phyloP scores from a whole-genome alignment of 2,113 vertebrate species.

The Ascaphus truei region DNA sequence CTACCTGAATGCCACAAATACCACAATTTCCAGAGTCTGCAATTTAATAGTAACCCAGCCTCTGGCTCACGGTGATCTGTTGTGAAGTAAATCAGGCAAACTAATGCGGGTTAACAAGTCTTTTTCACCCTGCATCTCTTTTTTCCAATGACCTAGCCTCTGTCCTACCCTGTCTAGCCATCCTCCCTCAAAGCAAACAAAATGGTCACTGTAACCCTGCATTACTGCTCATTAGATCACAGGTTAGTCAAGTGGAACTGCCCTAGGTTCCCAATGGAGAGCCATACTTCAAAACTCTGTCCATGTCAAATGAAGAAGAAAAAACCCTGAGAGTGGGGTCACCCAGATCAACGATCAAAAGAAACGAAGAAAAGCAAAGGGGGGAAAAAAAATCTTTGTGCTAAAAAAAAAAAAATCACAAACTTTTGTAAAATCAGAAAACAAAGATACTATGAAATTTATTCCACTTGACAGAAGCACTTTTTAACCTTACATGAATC shows the following conservation, averaged over 20 bases:
- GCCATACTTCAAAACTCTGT: conserved; percentile 76
- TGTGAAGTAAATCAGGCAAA: conserved; percentile 72
- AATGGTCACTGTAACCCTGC: conserved; percentile 67
- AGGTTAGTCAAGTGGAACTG: conserved; percentile 80
- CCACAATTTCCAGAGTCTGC: conserved; percentile 57
- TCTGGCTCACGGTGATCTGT: conserved; percentile 62
- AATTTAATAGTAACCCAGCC: conserved; percentile 58
- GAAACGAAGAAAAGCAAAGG: conserved; percentile 58
- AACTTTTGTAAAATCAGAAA: conserved; percentile 56
- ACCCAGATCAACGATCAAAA: conserved; percentile 94
- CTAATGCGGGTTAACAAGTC: conserved; percentile 68
- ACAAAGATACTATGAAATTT: conserved; percentile 47
- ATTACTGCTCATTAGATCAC: conserved; percentile 74
- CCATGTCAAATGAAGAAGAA: conserved; percentile 84
- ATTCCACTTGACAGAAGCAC: conserved; percentile 24
- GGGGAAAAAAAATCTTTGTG: conserved; percentile 39
- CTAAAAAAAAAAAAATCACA: conserved; percentile 44
- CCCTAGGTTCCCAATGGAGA: conserved; percentile 66
- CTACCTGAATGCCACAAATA: conserved; percentile 55
- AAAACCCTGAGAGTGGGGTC: conserved; percentile 75
- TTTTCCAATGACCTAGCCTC: conserved; percentile 55
- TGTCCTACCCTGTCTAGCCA: conserved; percentile 63
- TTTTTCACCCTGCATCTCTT: conserved; percentile 62
- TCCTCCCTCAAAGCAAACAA: conserved; percentile 64
- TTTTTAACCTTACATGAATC: conserved; percentile 41